phyloP scores from a whole-genome alignment of 2,797 vertebrate species.

The Hemibagrus guttatus region DNA sequence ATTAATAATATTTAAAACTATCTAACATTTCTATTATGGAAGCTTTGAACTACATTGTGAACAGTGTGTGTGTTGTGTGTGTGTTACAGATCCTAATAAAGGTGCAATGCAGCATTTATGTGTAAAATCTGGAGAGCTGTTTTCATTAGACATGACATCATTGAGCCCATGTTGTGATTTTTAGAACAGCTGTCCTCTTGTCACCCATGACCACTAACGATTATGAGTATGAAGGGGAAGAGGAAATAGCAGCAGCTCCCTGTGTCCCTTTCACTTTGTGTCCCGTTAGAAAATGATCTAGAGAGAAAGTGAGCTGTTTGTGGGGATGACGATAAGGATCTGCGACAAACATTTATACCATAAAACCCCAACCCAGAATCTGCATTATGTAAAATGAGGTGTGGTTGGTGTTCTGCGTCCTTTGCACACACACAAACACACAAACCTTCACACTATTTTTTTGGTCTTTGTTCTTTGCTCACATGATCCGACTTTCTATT shows the following conservation, averaged over 20 bases:
- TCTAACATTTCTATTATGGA: neutral
- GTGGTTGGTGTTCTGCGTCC: slow-evolving; percentile 56
- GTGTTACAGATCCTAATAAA: neutral
- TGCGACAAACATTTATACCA: neutral
- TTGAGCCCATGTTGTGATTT: slow-evolving; percentile 33
- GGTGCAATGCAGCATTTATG: neutral
- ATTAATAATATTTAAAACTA: neutral
- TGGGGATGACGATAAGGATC: neutral
- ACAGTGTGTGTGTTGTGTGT: neutral
- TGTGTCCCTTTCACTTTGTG: slow-evolving; percentile 7
- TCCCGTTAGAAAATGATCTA: neutral
- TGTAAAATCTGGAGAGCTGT: slow-evolving; percentile 29
- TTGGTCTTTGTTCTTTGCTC: neutral
- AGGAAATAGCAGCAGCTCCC: slow-evolving; percentile 23
- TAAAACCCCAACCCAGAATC: neutral
- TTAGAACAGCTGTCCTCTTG: slow-evolving; percentile 41
- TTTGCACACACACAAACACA: slow-evolving; percentile 28
- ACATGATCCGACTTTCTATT: neutral
- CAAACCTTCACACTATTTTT: neutral
- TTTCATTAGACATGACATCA: slow-evolving; percentile 45
- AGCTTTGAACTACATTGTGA: neutral
- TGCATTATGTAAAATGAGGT: slow-evolving; percentile 45
- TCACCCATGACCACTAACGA: slow-evolving; percentile 38
- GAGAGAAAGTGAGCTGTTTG: neutral
- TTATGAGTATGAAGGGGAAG: slow-evolving; percentile 26